Conservation (phyloP, 1,140 invertebrate species). For the Pogonomyrmex californicus region DNA sequence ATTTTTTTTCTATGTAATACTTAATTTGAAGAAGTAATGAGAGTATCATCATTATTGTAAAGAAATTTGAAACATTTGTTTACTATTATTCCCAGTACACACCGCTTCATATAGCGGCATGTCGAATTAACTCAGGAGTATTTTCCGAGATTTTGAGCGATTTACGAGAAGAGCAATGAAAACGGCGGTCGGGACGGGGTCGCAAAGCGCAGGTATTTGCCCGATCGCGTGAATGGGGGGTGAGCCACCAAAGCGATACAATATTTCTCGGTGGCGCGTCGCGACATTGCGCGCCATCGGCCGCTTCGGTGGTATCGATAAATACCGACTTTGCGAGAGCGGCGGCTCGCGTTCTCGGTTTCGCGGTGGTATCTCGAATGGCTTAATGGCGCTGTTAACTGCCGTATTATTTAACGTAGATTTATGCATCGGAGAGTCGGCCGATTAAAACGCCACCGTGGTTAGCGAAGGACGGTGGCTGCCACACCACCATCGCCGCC, state of each 20-base stretch:
- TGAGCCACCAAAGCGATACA: slow-evolving; percentile 45
- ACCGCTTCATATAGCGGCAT: not conserved
- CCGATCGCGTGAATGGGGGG: not conserved
- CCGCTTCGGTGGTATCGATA: slow-evolving; percentile 69
- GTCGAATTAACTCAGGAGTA: not conserved
- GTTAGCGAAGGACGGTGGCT: slow-evolving; percentile 29
- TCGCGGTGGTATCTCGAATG: slow-evolving; percentile 79
- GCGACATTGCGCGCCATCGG: slow-evolving; percentile 46
- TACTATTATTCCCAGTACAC: not conserved
- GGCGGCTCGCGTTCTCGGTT: slow-evolving; percentile 67
- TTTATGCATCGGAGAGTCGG: slow-evolving; percentile 79
- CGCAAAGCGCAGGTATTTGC: not conserved
- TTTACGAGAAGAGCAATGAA: slow-evolving; percentile 17
- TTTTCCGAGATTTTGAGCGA: not conserved
- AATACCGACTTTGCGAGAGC: slow-evolving; percentile 75
- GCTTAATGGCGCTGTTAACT: slow-evolving; percentile 81
- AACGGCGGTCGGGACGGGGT: not conserved
- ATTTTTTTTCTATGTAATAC: not conserved
- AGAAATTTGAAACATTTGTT: not conserved
- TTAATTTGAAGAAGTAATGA: slow-evolving; percentile 5
- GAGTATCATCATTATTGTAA: not conserved
- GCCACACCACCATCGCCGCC: not conserved
- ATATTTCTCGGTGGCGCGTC: slow-evolving; percentile 74
- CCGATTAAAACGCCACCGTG: slow-evolving; percentile 78
- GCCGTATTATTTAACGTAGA: slow-evolving; percentile 81